Percentiles rank a stretch among this genome's conserved stretches.
These are phyloP conservation scores for Listrodromus nycthemerus DNA, from an alignment of 2,888 invertebrate genomes.

Conservation along the genomic window DNA sequence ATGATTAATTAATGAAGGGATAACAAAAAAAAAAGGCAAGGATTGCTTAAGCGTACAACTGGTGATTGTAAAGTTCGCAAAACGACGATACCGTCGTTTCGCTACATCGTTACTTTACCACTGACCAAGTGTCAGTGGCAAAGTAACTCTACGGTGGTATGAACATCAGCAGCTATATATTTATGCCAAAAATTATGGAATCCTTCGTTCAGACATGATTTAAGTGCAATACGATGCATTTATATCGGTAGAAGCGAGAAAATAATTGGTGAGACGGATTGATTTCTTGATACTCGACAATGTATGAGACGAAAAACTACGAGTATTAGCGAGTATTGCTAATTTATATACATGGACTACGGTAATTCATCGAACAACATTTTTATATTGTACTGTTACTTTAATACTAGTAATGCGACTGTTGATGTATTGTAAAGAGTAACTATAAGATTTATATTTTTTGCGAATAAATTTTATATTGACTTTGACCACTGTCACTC, in stretches of 20 bases:
- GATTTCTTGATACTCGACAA: slow-evolving; percentile 45
- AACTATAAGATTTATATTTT: slow-evolving; percentile 61
- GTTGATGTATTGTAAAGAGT: slow-evolving; percentile 41
- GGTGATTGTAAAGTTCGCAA: slow-evolving; percentile 13
- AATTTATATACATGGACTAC: slow-evolving; percentile 40
- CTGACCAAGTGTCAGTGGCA: background rate
- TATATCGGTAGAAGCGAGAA: slow-evolving; percentile 9
- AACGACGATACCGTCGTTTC: slow-evolving; percentile 2
- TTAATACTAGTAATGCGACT: slow-evolving; percentile 54
- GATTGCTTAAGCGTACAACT: slow-evolving; percentile 7
- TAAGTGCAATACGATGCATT: slow-evolving; percentile 16
- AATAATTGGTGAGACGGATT: slow-evolving; percentile 22
- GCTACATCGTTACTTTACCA: too few species aligned
- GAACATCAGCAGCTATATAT: slow-evolving; percentile 50
- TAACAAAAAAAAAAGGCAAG: background rate
- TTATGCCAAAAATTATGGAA: slow-evolving; percentile 63
- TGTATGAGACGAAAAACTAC: slow-evolving; percentile 52
- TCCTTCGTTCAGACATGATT: slow-evolving; percentile 48
- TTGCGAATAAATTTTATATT: slow-evolving; percentile 63
- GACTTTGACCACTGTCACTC: slow-evolving; percentile 36
- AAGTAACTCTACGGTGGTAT: background rate
- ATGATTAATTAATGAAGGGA: slow-evolving; percentile 15
- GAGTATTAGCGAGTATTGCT: slow-evolving; percentile 62
- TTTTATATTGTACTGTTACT: slow-evolving; percentile 58
- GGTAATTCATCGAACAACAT: slow-evolving; percentile 49